Evolutionary conservation across 2,797 vertebrate genomes (phyloP).

Genomic region (Sitta carolinensis): DNA sequence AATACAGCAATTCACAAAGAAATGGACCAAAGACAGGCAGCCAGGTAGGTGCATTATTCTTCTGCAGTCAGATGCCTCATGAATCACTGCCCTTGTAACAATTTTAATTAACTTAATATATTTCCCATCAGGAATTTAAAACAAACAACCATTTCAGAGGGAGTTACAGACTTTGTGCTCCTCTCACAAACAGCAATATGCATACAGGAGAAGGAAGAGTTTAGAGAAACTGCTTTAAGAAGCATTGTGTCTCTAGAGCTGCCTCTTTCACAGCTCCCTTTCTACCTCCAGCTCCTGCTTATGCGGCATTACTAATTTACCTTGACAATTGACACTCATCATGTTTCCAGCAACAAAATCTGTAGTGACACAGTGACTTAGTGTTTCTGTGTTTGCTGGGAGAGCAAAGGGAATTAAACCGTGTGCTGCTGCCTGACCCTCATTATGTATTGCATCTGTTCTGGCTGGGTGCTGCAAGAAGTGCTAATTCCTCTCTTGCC

Average conservation of each 20-base stretch:
- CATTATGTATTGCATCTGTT: constrained; percentile 23
- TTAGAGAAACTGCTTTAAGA: neutral
- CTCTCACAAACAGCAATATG: neutral
- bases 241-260: neutral
- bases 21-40: constrained; percentile 2
- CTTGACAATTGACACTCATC: neutral
- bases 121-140: constrained; percentile 1
- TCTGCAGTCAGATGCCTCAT: neutral
- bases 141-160: neutral
- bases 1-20: constrained; percentile 14
- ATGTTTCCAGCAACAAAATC: neutral
- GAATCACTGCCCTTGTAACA: constrained; percentile 21
- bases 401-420: neutral
- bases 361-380: constrained; percentile 31
- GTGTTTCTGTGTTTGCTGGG: neutral
- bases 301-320: neutral
- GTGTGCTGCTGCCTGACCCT: neutral
- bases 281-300: neutral
- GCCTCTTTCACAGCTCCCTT: neutral
- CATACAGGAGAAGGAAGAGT: neutral
- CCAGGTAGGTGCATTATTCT: neutral
- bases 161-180: neutral
- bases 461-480: neutral
- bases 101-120: constrained; percentile 46
- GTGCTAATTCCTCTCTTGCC: constrained; percentile 17